These are phyloP conservation scores for Amblyornis subalaris DNA, from an alignment of 2,113 vertebrate genomes.

Conservation along the genomic window DNA sequence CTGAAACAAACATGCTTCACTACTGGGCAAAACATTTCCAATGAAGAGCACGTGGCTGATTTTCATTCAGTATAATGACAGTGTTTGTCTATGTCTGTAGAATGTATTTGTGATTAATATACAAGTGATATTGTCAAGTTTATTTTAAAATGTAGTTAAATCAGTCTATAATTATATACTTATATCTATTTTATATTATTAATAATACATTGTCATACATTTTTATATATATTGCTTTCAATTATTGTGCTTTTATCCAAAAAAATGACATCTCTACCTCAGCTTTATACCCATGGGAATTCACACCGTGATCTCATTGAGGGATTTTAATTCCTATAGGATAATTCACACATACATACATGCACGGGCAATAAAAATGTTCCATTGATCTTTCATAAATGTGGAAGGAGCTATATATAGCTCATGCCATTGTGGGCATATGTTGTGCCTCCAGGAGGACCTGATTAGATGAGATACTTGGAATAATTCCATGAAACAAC, in stretches of 20 bases:
- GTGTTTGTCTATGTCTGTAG: neutral
- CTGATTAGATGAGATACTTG: constrained; percentile 44
- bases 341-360: neutral
- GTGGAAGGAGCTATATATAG: constrained; percentile 23
- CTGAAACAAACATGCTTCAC: neutral
- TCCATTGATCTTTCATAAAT: constrained; percentile 7
- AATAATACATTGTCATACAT: neutral
- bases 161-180: neutral
- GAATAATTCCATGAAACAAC: constrained; percentile 34
- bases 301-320: neutral
- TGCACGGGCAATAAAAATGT: neutral
- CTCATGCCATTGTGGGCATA: neutral
- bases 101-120: neutral
- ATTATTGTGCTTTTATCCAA: neutral
- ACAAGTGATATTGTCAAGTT: neutral
- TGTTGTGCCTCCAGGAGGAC: constrained; percentile 34
- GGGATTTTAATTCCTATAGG: neutral
- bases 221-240: neutral
- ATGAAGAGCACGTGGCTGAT: neutral
- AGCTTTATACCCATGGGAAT: neutral
- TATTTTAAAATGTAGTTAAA: neutral
- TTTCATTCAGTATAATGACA: neutral
- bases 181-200: neutral
- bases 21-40: neutral
- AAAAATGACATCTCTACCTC: neutral